Evolutionary conservation across 2,797 vertebrate species (phyloP).

Genomic region (Silurus aristotelis): DNA sequence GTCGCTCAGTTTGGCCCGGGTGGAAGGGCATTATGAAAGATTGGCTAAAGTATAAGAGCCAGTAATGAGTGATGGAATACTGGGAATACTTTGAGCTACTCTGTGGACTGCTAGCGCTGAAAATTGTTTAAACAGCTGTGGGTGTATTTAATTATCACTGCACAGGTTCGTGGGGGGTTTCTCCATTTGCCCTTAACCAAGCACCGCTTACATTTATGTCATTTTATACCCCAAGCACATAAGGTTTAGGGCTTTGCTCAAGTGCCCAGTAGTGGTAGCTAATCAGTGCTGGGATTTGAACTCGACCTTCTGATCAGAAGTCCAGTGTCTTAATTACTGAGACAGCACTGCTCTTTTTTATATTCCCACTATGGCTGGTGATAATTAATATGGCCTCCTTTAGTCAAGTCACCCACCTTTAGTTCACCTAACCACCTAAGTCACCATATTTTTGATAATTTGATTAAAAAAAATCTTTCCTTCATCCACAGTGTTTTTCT

Average conservation of each 20-base stretch:
- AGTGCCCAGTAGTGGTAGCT: not conserved
- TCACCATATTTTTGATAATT: not conserved
- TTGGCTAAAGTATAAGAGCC: constrained; percentile 66
- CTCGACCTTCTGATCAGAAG: not conserved
- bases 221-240: not conserved
- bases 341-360: not conserved
- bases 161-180: not conserved
- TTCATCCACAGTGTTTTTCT: not conserved
- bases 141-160: not conserved
- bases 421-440: not conserved
- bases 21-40: constrained; percentile 60
- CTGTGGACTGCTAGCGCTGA: not conserved
- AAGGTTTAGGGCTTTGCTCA: not conserved
- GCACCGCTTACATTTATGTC: not conserved
- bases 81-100: constrained; percentile 8
- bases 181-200: not conserved
- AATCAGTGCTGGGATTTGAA: not conserved
- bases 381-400: not conserved
- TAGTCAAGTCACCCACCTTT: not conserved
- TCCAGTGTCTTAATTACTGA: not conserved
- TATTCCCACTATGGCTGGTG: not conserved
- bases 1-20: constrained; percentile 60
- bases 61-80: not conserved
- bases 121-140: not conserved
- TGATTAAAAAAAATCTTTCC: not conserved